phyloP scores from a whole-genome alignment of 2,888 invertebrate species.

The Priapulus caudatus region DNA sequence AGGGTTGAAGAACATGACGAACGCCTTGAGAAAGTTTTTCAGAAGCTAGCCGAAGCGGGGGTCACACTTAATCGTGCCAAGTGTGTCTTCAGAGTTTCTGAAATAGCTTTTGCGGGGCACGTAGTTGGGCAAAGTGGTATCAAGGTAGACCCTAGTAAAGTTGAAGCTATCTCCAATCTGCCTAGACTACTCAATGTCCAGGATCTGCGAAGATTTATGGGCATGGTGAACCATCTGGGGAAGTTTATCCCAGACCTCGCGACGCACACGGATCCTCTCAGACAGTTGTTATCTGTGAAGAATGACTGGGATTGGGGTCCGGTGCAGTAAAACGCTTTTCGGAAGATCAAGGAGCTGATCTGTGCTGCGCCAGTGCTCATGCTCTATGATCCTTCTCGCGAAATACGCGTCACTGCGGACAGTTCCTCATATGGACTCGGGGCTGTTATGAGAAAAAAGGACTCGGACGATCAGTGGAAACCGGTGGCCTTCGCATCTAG shows the following conservation, averaged over 20 bases:
- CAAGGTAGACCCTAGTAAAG: too few relatives aligned
- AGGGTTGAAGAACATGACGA: too few relatives aligned
- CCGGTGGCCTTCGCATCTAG: conserved; percentile 34
- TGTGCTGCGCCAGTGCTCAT: conserved; percentile 27
- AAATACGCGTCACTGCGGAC: too few relatives aligned
- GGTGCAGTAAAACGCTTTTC: conserved; percentile 22
- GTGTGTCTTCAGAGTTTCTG: too few relatives aligned
- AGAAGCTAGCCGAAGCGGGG: too few relatives aligned
- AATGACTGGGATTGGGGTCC: conserved; percentile 9
- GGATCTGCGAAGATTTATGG: conserved; percentile 7
- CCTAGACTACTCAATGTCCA: too few relatives aligned
- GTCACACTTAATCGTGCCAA: too few relatives aligned
- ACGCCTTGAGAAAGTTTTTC: too few relatives aligned
- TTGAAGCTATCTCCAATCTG: too few relatives aligned
- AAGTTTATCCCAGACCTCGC: conserved; percentile 6
- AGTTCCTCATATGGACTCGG: conserved; percentile 31
- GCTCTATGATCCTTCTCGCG: conserved; percentile 27
- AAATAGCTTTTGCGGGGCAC: too few relatives aligned
- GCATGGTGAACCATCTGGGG: conserved; percentile 5
- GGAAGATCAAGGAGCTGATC: conserved; percentile 26
- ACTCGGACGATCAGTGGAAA: conserved; percentile 21
- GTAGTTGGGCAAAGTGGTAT: too few relatives aligned
- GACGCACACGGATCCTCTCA: conserved; percentile 10
- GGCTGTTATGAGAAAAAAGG: conserved; percentile 27
- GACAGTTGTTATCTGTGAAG: conserved; percentile 6